A percentile compares a stretch with the other conserved stretches of the same genome.
phyloP scores from a whole-genome alignment of 2,113 vertebrate species.

The Pelvicachromis taeniatus region DNA sequence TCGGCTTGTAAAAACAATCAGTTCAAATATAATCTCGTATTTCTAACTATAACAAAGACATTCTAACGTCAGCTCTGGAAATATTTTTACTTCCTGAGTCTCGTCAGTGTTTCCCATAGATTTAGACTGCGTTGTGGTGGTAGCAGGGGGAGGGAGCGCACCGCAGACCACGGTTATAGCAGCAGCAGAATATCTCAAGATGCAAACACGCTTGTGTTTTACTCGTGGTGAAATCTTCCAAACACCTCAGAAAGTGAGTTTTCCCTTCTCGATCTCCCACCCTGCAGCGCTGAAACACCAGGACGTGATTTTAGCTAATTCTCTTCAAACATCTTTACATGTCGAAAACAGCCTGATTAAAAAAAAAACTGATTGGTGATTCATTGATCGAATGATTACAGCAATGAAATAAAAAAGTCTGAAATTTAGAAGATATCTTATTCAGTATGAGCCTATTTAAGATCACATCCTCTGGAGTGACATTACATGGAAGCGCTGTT shows the following conservation, averaged over 20 bases:
- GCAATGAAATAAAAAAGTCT: too few relatives aligned
- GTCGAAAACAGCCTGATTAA: neutral
- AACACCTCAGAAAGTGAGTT: neutral
- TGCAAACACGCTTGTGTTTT: neutral
- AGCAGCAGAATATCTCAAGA: neutral
- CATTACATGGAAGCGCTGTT: neutral
- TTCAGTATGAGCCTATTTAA: neutral
- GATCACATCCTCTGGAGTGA: neutral
- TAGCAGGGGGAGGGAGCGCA: neutral
- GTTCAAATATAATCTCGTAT: neutral
- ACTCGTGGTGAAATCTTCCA: neutral
- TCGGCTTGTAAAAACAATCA: neutral
- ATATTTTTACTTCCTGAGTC: neutral
- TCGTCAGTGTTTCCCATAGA: neutral
- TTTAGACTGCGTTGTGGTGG: neutral
- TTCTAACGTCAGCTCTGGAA: neutral
- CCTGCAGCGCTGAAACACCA: neutral
- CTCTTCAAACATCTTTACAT: neutral
- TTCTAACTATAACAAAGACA: neutral
- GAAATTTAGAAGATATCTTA: neutral
- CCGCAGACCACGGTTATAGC: neutral
- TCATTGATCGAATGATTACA: rapidly evolving
- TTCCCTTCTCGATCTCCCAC: neutral
- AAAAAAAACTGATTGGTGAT: neutral
- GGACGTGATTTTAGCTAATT: neutral